Conservation (phyloP, 2,113 vertebrate genomes). For the Prionailurus viverrinus region DNA sequence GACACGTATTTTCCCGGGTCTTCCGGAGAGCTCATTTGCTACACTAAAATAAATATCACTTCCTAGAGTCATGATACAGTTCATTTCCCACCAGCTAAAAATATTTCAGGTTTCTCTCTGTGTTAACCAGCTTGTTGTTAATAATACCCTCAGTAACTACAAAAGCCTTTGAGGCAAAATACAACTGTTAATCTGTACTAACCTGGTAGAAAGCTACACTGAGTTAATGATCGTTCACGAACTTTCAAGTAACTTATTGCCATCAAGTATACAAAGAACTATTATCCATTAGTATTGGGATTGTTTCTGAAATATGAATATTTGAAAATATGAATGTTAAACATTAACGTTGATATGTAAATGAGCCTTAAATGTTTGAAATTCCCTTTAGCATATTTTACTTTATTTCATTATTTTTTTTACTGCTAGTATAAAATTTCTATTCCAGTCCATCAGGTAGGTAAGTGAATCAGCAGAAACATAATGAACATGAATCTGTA, state of each 20-base stretch:
- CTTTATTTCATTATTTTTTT: neutral
- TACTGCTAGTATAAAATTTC: neutral
- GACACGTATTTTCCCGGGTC: neutral
- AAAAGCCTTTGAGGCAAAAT: neutral
- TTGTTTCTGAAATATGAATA: neutral
- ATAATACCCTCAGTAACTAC: neutral
- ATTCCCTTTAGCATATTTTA: neutral
- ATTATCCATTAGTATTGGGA: neutral
- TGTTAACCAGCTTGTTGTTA: neutral
- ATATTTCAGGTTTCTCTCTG: conserved; percentile 24
- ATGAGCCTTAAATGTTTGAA: neutral
- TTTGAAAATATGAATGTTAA: neutral
- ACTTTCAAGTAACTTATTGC: neutral
- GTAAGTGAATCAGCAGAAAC: neutral
- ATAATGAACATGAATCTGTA: neutral
- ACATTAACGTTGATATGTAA: neutral
- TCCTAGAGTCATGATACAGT: neutral
- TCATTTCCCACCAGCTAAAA: neutral
- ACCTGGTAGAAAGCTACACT: neutral
- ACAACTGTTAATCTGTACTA: neutral
- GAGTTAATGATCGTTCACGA: neutral
- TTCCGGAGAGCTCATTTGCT: neutral
- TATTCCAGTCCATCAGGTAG: neutral
- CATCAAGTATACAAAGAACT: neutral
- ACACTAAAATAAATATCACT: neutral